Evolutionary conservation across 2,797 vertebrate species (phyloP).

Genomic region (Gobionotothen gibberifrons): DNA sequence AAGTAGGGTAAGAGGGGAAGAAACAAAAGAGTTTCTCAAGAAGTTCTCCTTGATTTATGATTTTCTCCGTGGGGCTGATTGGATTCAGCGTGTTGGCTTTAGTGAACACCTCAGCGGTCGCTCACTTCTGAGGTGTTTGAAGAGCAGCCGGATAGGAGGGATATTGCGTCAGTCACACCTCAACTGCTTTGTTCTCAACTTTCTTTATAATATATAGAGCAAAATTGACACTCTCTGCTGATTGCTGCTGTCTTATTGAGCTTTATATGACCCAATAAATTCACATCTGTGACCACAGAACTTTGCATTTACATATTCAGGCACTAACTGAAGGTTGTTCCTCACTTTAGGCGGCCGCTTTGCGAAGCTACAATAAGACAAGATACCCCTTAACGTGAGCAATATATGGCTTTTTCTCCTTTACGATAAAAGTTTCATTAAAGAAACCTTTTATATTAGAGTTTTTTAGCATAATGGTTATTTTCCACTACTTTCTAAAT

Average conservation of each 20-base stretch:
- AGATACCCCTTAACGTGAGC: not conserved
- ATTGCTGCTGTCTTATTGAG: slow-evolving; percentile 28
- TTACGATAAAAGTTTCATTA: slow-evolving; percentile 17
- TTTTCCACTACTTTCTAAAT: slow-evolving; percentile 38
- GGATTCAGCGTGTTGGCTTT: slow-evolving; percentile 30
- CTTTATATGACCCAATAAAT: slow-evolving; percentile 52
- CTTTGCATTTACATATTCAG: slow-evolving; percentile 40
- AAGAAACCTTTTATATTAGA: slow-evolving; percentile 15
- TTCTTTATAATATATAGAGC: not conserved
- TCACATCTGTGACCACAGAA: slow-evolving; percentile 43
- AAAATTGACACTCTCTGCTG: slow-evolving; percentile 1
- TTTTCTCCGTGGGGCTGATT: slow-evolving; percentile 50
- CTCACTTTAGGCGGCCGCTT: slow-evolving; percentile 33
- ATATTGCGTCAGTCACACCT: slow-evolving; percentile 14
- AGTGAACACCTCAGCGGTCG: slow-evolving; percentile 45
- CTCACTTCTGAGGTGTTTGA: slow-evolving; percentile 38
- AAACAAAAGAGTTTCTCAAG: slow-evolving; percentile 44
- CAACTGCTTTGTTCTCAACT: slow-evolving; percentile 10
- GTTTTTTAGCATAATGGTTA: slow-evolving; percentile 20
- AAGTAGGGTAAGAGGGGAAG: slow-evolving; percentile 47
- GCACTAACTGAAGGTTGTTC: slow-evolving; percentile 38
- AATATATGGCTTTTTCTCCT: slow-evolving; percentile 10
- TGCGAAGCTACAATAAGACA: slow-evolving; percentile 17
- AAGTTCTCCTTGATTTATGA: slow-evolving; percentile 52
- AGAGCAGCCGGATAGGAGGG: not conserved